Evolutionary conservation across 1,140 invertebrate genomes (phyloP), one percentile per base, ranked within the genome.

Genomic region (Yoshiicerus persimilis): DNA sequence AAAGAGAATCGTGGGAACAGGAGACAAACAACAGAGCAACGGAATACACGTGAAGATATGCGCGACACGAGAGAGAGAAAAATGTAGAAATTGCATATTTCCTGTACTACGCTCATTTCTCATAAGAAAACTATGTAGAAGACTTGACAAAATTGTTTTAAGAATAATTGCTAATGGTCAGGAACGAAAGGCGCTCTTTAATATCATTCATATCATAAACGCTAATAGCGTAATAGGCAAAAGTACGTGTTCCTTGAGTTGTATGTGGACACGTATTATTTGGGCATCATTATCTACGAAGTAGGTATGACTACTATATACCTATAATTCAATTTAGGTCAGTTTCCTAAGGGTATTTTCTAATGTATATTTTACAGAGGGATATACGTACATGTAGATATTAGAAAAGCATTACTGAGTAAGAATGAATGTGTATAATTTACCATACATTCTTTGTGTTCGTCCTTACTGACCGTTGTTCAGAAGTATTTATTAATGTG

Each of bases 31-130:
- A n/a, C 32, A 32, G 13, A 38, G 34, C 6, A 38, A 20, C 16
- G 38, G 64, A 70, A n/a, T 56, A 56, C 47, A 56, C 47, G 47
- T 56, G 20, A 56, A 56, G 47, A 47, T 20, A 47, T 47, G 27
- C n/a, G 38, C 32, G n/a, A n/a, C 10, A 23, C 1, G n/a, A 23
- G 10, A 9, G 9, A 84, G n/a, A 84, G 39, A 85, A 85, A 85
- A 85, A 85, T 85, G 83, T 85, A 38, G 27, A 85, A 85, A 85
- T 85, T 85, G 39, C 83, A 85, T 47, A 47, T 32, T 85, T 85
- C 83, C 83, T 85, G 75, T 80, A 36, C 32, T 38, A 23, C 4
- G 38, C 13, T 80, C 8, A 30, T 34, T 80, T 80, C 75, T 80
- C 75, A 80, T 80, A 80, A 80, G 27, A 80, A 23, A 70, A 70